phyloP scores from a whole-genome alignment of 2,888 invertebrate species.

The Aleiodes alternator region DNA sequence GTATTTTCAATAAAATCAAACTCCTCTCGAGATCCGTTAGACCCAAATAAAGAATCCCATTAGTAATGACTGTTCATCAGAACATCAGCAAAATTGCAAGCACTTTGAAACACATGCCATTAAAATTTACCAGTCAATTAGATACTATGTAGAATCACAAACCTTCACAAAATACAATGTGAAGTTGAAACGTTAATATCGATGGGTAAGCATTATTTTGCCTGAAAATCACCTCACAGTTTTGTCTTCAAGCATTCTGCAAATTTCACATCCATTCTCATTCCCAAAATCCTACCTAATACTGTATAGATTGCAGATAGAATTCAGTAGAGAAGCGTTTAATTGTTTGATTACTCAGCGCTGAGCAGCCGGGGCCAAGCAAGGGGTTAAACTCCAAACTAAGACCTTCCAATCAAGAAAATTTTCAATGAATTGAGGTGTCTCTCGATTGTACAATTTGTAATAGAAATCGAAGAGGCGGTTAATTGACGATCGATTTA shows the following conservation, averaged over 20 bases:
- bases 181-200: conserved; percentile 52
- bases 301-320: conserved; percentile 38
- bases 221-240: conserved; percentile 68
- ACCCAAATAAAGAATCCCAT: too few relatives aligned
- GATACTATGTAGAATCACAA: conserved; percentile 53
- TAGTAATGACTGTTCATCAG: background rate
- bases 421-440: conserved; percentile 16
- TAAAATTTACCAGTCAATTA: conserved; percentile 74
- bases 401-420: conserved; percentile 58
- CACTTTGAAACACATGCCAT: conserved; percentile 50
- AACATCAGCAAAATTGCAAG: conserved; percentile 40
- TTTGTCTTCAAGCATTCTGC: conserved; percentile 55
- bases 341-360: conserved; percentile 76
- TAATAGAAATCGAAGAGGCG: conserved; percentile 27
- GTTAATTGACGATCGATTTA: conserved; percentile 52
- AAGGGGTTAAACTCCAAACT: conserved; percentile 70
- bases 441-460: conserved; percentile 24
- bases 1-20: too few relatives aligned
- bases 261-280: conserved; percentile 47
- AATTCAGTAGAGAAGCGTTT: conserved; percentile 55
- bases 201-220: conserved; percentile 71
- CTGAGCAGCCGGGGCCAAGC: conserved; percentile 62
- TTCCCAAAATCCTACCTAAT: conserved; percentile 38
- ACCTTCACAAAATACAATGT: conserved; percentile 22
- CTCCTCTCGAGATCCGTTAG: too few relatives aligned